Evolutionary conservation across 2,888 invertebrate species (phyloP).

Genomic region (Saturnia japonica): DNA sequence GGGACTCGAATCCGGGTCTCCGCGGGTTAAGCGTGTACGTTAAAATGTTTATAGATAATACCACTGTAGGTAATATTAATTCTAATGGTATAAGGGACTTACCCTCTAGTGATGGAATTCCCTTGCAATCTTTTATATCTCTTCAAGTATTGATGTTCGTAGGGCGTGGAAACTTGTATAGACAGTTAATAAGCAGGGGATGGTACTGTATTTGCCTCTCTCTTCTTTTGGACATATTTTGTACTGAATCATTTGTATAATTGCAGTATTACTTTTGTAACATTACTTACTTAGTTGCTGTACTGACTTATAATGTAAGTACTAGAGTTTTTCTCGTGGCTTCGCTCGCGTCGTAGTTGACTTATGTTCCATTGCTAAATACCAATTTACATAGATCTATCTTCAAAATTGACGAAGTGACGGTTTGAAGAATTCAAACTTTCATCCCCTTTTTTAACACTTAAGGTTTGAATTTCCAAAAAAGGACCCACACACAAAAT

Average conservation of each 20-base stretch:
- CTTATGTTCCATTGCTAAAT: too few relatives aligned
- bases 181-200: constrained; percentile 41
- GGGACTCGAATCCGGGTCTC: constrained; percentile 72
- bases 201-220: constrained; percentile 31
- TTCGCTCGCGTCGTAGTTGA: too few relatives aligned
- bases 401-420: too few relatives aligned
- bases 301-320: not conserved
- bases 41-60: constrained; percentile 82
- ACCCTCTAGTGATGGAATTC: constrained; percentile 23
- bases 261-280: not conserved
- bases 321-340: too few relatives aligned
- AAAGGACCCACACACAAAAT: too few relatives aligned
- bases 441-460: too few relatives aligned
- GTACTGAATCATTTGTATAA: constrained; percentile 25
- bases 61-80: constrained; percentile 71
- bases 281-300: not conserved
- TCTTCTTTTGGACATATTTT: constrained; percentile 40
- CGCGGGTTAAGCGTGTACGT: constrained; percentile 78
- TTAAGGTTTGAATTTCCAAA: too few relatives aligned
- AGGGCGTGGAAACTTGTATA: constrained; percentile 44
- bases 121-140: constrained; percentile 17
- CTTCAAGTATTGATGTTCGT: constrained; percentile 51
- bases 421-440: too few relatives aligned
- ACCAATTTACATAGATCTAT: too few relatives aligned
- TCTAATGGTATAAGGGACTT: constrained; percentile 58